Percentiles rank a stretch among this genome's conserved stretches.
Evolutionary conservation across 2,113 vertebrate species (phyloP).

Genomic region (Epinephelus cyanopodus): DNA sequence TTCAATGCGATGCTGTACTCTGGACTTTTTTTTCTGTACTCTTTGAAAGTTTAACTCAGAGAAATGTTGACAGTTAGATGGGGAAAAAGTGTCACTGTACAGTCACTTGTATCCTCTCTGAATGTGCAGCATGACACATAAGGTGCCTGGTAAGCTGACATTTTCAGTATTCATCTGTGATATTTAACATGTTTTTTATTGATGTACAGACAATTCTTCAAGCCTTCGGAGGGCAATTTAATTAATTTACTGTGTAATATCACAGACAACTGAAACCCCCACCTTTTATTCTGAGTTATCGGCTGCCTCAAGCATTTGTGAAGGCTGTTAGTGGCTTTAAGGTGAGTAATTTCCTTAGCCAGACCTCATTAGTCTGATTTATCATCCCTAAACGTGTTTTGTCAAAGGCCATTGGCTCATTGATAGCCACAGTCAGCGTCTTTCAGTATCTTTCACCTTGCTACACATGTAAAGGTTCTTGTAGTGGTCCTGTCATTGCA

Average conservation of each 20-base stretch:
- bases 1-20: neutral
- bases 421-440: conserved; percentile 56
- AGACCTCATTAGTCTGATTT: conserved; percentile 65
- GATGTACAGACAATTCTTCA: conserved; percentile 23
- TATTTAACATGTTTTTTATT: conserved; percentile 54
- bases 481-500: neutral
- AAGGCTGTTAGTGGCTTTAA: conserved; percentile 54
- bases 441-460: conserved; percentile 41
- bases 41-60: conserved; percentile 17
- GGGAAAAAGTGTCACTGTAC: conserved; percentile 13
- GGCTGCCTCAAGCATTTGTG: conserved; percentile 12
- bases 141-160: conserved; percentile 28
- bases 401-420: conserved; percentile 70
- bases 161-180: conserved; percentile 39
- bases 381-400: conserved; percentile 61
- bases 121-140: conserved; percentile 22
- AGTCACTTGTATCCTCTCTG: conserved; percentile 6
- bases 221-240: conserved; percentile 30
- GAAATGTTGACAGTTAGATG: conserved; percentile 36
- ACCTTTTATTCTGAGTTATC: conserved; percentile 38
- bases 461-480: conserved; percentile 21
- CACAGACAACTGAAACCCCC: conserved; percentile 29
- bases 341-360: conserved; percentile 58
- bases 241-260: conserved; percentile 51
- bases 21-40: neutral